Conservation (phyloP, 1,140 invertebrate species). For the Drosophila sechellia region DNA sequence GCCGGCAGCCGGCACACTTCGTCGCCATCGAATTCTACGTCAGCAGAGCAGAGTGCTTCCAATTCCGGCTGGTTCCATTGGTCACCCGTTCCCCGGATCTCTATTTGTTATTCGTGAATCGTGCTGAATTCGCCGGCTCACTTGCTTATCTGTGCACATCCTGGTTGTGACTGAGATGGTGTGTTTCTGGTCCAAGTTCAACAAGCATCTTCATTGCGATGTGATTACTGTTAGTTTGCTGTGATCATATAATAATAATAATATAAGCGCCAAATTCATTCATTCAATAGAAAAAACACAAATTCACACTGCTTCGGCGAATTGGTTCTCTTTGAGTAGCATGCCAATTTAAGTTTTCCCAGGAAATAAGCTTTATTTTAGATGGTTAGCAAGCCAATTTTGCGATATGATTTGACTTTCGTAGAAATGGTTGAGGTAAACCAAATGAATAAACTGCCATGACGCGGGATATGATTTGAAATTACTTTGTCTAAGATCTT, state of each 20-base stretch:
- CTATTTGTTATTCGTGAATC: neutral
- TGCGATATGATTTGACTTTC: constrained; percentile 39
- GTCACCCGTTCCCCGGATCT: neutral
- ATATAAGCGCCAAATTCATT: constrained; percentile 21
- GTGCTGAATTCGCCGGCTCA: neutral
- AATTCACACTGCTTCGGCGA: constrained; percentile 24
- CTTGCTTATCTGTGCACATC: constrained; percentile 37
- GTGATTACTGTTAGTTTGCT: constrained; percentile 19
- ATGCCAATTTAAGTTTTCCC: constrained; percentile 50
- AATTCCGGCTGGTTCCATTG: constrained; percentile 6
- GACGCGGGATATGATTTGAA: neutral
- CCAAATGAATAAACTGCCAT: constrained; percentile 5
- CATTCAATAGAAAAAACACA: constrained; percentile 12
- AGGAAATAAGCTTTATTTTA: constrained; percentile 38
- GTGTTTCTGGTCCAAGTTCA: constrained; percentile 28
- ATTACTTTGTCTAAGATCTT: neutral
- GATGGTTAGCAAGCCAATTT: constrained; percentile 35
- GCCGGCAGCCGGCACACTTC: constrained; percentile 41
- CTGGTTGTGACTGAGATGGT: constrained; percentile 27
- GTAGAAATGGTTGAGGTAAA: constrained; percentile 48
- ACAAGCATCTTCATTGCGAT: constrained; percentile 8
- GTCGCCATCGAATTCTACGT: constrained; percentile 44
- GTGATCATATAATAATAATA: neutral
- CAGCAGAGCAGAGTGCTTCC: constrained; percentile 26
- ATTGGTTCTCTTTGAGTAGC: neutral